A percentile compares a stretch with the other conserved stretches of the same genome.
phyloP scores from a whole-genome alignment of 2,888 invertebrate species.

The Drosophila pegasa region DNA sequence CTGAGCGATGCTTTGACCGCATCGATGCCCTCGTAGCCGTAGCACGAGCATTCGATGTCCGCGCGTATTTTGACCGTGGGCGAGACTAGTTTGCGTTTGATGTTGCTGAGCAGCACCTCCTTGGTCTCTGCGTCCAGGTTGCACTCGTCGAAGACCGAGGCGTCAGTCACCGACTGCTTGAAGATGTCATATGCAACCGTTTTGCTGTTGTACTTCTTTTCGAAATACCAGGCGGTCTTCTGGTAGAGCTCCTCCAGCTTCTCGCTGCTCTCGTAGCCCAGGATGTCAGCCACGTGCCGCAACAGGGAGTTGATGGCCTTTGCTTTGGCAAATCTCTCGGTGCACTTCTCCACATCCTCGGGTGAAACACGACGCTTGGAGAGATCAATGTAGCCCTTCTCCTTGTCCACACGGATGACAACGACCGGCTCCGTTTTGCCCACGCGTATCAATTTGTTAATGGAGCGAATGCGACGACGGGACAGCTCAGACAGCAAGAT shows the following conservation, averaged over 20 bases:
- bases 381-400: constrained; percentile 99
- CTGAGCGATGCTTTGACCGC: constrained; percentile 97
- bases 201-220: constrained; percentile 97
- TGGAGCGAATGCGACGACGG: constrained; percentile 98
- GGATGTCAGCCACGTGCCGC: constrained; percentile 97
- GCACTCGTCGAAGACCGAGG: constrained; percentile 97
- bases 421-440: constrained; percentile 99
- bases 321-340: constrained; percentile 98
- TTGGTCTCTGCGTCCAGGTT: constrained; percentile 96
- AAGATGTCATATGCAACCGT: constrained; percentile 99
- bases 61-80: constrained; percentile 98
- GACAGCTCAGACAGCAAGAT: constrained; percentile 99
- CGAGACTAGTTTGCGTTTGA: constrained; percentile 97
- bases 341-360: constrained; percentile 99
- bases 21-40: constrained; percentile 99
- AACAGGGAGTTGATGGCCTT: constrained; percentile 99
- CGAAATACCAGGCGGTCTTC: constrained; percentile 99
- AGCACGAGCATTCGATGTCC: constrained; percentile 97
- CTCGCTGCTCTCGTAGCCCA: constrained; percentile 95
- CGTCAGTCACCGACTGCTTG: constrained; percentile 98
- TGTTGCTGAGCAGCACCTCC: constrained; percentile 96
- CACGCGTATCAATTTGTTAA: constrained; percentile 99
- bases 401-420: constrained; percentile 99
- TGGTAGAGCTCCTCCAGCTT: constrained; percentile 97
- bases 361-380: constrained; percentile 99